Percentiles rank a stretch among this genome's conserved stretches.
Evolutionary conservation across 2,113 vertebrate species (phyloP).

Genomic region (Mungos mungo): DNA sequence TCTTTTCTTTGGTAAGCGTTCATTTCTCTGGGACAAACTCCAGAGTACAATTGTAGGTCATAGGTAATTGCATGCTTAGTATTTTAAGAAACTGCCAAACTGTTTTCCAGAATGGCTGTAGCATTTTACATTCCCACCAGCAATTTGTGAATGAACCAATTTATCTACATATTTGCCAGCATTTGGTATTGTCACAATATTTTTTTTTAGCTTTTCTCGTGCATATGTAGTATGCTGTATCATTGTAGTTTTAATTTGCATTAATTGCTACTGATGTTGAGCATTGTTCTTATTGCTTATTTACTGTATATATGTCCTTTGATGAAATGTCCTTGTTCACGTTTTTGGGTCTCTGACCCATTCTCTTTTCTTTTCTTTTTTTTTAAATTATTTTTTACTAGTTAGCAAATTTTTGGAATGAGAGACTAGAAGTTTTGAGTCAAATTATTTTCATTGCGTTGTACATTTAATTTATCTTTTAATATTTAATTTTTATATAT

Average conservation of each 20-base stretch:
- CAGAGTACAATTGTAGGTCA: not conserved
- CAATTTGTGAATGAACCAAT: not conserved
- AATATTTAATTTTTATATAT: no score
- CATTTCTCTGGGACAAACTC: conserved; percentile 1
- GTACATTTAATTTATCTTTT: no score
- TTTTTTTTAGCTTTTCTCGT: conserved; percentile 30
- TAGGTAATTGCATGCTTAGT: not conserved
- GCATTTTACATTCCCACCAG: not conserved
- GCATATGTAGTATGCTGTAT: not conserved
- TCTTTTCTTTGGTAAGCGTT: not conserved
- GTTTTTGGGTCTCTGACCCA: not conserved
- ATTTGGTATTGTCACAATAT: not conserved
- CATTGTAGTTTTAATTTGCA: conserved; percentile 11
- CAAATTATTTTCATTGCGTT: not conserved
- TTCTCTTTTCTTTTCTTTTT: not conserved
- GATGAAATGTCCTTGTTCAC: not conserved
- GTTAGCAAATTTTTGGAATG: not conserved
- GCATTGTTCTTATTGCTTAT: not conserved
- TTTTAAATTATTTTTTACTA: not conserved
- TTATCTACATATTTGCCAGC: not conserved
- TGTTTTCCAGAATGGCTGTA: not conserved
- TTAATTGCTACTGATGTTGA: not conserved
- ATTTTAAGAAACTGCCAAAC: not conserved
- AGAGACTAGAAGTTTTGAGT: not conserved
- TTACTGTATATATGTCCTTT: not conserved